Evolutionary conservation across 2,888 invertebrate genomes (phyloP), one percentile per base, ranked within the genome.

Genomic region (Platycnemis pennipes): DNA sequence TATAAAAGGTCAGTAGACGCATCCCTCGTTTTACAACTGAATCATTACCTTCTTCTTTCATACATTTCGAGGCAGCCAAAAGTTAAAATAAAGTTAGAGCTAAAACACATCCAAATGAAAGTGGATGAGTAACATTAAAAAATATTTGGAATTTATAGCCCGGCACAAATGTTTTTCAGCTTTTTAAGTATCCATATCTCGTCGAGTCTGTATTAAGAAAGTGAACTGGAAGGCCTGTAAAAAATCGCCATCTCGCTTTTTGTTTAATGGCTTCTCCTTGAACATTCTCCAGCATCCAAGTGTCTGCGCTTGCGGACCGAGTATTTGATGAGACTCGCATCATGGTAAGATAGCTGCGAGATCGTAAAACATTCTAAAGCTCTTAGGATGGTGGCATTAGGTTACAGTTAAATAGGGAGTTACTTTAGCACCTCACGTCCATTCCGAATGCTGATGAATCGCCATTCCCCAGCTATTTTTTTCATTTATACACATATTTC

Each of bases 291-390:
- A 42, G 22, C 89, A 7, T 19, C 53, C 56, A 42, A 56, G 26
- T 22, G 46, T 11, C 42, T 19, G 26, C 37, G 26, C 42, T 56
- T 5, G n/a, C 37, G 37, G 37, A 16, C 77, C 37, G 77, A 77
- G 77, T 37, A 31, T 63, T 42, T 37, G 89, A 89, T 56, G 89
- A 46, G 42, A 56, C 42, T 63, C 89, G 89, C 63, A 89, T 89
- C 56, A 56, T 26, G 13, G 77, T 26, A 16, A 22, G 89, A 89
- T 89, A 42, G 89, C 56, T 42, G 56, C 56, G 56, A 89, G 89
- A 89, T 89, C 89, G 56, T 89, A 89, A 77, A 89, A 89, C 44
- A 26, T 49, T 26, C 37, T 13, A 56, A 56, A 56, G 89, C 89
- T 42, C 89, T 77, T 16, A 19, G 31, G 89, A 89, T 63, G 26